Evolutionary conservation across 2,888 invertebrate species (phyloP), one percentile per base, ranked within the genome.

Genomic region (Octonoba sinensis): DNA sequence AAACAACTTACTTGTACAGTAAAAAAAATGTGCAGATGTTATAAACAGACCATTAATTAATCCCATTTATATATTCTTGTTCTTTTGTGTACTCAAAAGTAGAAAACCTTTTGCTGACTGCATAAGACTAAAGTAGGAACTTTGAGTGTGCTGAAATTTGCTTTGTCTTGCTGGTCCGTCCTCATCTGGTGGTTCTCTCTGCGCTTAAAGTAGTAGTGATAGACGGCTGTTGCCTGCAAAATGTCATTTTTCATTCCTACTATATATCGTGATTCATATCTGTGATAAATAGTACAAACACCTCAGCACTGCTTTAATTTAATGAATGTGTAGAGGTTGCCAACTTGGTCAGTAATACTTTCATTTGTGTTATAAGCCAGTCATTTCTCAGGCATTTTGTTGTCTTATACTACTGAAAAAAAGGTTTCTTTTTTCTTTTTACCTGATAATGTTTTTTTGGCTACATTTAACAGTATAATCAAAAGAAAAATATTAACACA

Each of bases 251-350:
- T 75, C 67, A 62, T 81, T 81, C 73, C 73, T 73, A 81, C 67
- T 47, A 13, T 20, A 65, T 49, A 65, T 81, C 66, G 73, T 77
- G 77, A 81, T 81, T 73, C 60, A 81, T 73, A 74, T 81, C 73
- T 81, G 79, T 81, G 79, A 81, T 81, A 81, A 73, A 81, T 73
- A 73, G 79, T 81, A 81, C 79, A 81, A 81, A 81, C 62, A 77
- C 36, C 22, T 70, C 16, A 54, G 56, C 56, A 57, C 36, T 69
- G 51, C 36, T 56, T 47, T 47, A 44, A 65, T 65, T 65, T n/a
- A 65, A 24, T 65, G 24, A n/a, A 46, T 47, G 46, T 20, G 12
- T 64, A 46, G 27, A 64, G 47, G 20, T 47, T 46, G 13, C 8
- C 8, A 49, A 49, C 11, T 13, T 24, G 46, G 24, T 6, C 11